Conservation (phyloP, 1,140 invertebrate species). For the Drosophila repleta region DNA sequence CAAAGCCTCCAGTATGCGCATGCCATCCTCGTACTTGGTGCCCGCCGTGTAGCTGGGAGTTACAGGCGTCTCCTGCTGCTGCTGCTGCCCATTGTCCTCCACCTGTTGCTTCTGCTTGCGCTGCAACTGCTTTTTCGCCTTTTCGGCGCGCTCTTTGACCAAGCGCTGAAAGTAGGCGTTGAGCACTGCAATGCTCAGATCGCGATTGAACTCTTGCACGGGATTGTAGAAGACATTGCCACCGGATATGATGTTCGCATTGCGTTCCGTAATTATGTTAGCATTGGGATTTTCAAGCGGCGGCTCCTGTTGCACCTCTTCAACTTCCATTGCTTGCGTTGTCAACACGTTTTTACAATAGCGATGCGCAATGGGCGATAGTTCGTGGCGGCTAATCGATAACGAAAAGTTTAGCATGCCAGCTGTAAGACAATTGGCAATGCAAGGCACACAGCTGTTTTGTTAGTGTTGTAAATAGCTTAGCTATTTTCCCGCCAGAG, state of each 20-base stretch:
- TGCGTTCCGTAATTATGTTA: constrained; percentile 68
- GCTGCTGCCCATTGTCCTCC: neutral
- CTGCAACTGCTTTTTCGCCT: constrained; percentile 62
- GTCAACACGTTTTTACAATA: constrained; percentile 33
- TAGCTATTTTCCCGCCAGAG: neutral
- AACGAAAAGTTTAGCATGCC: neutral
- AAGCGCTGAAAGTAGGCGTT: constrained; percentile 86
- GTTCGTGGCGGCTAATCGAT: neutral
- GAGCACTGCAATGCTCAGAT: constrained; percentile 91
- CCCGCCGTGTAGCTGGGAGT: constrained; percentile 48
- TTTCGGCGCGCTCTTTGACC: constrained; percentile 59
- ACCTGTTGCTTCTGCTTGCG: constrained; percentile 36
- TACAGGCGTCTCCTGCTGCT: neutral
- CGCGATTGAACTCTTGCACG: constrained; percentile 98
- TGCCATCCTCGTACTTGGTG: constrained; percentile 85
- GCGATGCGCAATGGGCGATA: neutral
- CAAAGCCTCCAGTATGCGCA: constrained; percentile 95
- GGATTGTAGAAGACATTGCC: constrained; percentile 97
- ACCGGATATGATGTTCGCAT: constrained; percentile 76
- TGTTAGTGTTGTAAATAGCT: neutral
- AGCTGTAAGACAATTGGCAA: neutral
- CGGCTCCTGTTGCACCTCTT: constrained; percentile 28
- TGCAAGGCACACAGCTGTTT: neutral
- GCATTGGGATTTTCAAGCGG: constrained; percentile 42
- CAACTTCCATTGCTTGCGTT: constrained; percentile 38